Evolutionary conservation across 2,113 vertebrate genomes (phyloP).

Genomic region (Eira barbara): DNA sequence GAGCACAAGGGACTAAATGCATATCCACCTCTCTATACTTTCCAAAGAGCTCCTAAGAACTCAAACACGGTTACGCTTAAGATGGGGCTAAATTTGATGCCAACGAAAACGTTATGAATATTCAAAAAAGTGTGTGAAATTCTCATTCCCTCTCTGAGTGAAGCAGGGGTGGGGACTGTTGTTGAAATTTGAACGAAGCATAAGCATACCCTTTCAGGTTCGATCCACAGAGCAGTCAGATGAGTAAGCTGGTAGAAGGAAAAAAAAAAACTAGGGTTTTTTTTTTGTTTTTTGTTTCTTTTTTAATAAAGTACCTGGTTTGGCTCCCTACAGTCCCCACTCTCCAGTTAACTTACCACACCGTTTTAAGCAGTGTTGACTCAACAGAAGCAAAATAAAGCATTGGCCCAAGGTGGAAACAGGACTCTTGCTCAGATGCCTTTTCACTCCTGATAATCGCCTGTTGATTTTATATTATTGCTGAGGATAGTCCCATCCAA

Average conservation of each 20-base stretch:
- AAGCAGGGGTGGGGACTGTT: neutral
- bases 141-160: neutral
- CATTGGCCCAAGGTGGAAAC: neutral
- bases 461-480: neutral
- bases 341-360: neutral
- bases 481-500: neutral
- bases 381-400: neutral
- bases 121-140: slow-evolving; percentile 44
- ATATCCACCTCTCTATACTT: neutral
- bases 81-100: neutral
- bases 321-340: neutral
- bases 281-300: neutral
- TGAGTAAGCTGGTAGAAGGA: neutral
- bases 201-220: neutral
- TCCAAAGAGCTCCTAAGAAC: neutral
- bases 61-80: neutral
- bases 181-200: neutral
- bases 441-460: neutral
- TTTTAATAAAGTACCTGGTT: neutral
- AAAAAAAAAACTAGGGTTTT: too few relatives aligned
- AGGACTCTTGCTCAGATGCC: neutral
- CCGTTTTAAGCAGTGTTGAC: neutral
- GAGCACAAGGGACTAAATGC: neutral
- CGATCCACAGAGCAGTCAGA: neutral
- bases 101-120: slow-evolving; percentile 49